Evolutionary conservation across 2,113 vertebrate species (phyloP).

Genomic region (Panurus biarmicus): DNA sequence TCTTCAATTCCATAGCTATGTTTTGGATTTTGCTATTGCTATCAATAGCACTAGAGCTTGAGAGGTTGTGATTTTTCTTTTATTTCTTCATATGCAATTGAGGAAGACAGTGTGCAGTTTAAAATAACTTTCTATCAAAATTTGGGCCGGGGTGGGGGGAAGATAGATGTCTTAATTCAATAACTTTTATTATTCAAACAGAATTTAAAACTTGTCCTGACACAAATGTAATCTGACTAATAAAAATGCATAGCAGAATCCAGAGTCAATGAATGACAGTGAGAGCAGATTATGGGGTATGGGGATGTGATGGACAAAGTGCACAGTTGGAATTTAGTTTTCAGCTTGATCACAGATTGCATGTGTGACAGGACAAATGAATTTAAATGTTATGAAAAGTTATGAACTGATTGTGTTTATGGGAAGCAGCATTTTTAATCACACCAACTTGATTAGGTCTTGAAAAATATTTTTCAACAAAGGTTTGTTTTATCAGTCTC

Average conservation of each 20-base stretch:
- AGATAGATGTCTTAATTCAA: background rate
- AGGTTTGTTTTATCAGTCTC: background rate
- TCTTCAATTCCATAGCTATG: background rate
- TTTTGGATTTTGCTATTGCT: background rate
- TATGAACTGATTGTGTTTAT: background rate
- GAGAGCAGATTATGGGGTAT: background rate
- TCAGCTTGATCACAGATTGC: background rate
- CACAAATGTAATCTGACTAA: background rate
- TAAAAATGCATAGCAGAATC: background rate
- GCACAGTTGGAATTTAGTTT: background rate
- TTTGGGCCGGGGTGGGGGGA: rapidly evolving
- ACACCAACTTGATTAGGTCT: background rate
- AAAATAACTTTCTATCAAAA: background rate
- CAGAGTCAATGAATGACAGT: background rate
- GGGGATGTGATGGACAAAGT: background rate
- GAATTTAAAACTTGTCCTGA: background rate
- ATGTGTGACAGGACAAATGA: background rate
- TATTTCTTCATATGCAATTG: background rate
- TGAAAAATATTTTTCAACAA: background rate
- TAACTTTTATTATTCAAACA: background rate
- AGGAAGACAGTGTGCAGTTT: background rate
- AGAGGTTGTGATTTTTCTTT: background rate
- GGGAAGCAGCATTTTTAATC: background rate
- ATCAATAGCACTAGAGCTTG: background rate
- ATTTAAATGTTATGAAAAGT: background rate